A percentile compares a stretch with the other conserved stretches of the same genome.
Evolutionary conservation across 1,140 invertebrate genomes (phyloP).

Genomic region (Drosophila nannoptera): DNA sequence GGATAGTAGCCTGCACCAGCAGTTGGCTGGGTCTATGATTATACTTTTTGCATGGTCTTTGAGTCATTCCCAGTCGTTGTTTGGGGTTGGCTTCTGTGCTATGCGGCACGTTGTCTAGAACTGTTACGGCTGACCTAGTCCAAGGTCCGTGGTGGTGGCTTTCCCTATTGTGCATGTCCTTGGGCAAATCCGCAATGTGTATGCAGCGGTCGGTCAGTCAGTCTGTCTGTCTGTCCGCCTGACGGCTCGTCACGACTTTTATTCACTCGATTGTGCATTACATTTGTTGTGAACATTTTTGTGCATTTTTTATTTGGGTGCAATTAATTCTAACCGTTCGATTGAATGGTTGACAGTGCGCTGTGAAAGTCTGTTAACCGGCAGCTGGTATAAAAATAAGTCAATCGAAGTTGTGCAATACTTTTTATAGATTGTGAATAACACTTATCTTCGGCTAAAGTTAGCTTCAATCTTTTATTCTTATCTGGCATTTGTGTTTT

Average conservation of each 20-base stretch:
- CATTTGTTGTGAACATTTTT: slow-evolving; percentile 38
- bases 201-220: no score
- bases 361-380: slow-evolving; percentile 6
- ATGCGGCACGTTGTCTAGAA: neutral
- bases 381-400: neutral
- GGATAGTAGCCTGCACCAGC: neutral
- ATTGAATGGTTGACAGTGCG: slow-evolving; percentile 27
- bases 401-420: no score
- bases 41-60: slow-evolving; percentile 34
- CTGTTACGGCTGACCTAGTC: slow-evolving; percentile 23
- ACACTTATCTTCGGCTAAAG: no score
- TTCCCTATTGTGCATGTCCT: slow-evolving; percentile 30
- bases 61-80: slow-evolving; percentile 16
- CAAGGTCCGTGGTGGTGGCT: slow-evolving; percentile 12
- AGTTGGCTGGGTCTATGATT: slow-evolving; percentile 26
- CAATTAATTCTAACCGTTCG: slow-evolving; percentile 29
- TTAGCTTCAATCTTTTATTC: no score
- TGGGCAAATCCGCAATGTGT: slow-evolving; percentile 16
- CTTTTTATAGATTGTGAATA: no score
- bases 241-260: slow-evolving; percentile 58
- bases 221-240: neutral
- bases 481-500: no score
- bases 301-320: slow-evolving; percentile 34
- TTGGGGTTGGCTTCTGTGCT: neutral
- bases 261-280: slow-evolving; percentile 30